A percentile compares a stretch with the other conserved stretches of the same genome.
phyloP scores from a whole-genome alignment of 2,888 invertebrate genomes.

The Limulus polyphemus region DNA sequence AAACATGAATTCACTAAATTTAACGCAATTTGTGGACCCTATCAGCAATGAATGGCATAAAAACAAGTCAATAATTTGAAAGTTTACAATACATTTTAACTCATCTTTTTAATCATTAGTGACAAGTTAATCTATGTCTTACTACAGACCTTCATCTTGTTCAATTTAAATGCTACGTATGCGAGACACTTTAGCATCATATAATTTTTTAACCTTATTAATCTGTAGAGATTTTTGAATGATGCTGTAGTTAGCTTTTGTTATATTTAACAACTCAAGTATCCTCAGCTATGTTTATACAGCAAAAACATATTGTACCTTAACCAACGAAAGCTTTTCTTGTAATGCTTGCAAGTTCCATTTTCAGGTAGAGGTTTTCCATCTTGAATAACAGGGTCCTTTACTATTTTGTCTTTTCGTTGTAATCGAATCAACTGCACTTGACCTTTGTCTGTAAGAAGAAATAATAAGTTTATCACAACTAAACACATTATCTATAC shows the following conservation, averaged over 20 bases:
- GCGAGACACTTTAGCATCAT: not conserved
- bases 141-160: too few relatives aligned
- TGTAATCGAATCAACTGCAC: not conserved
- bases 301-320: constrained; percentile 29
- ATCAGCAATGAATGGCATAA: too few relatives aligned
- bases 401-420: constrained; percentile 21
- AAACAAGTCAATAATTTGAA: too few relatives aligned
- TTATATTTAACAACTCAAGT: not conserved
- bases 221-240: not conserved
- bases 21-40: too few relatives aligned
- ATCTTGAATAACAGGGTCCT: constrained; percentile 37
- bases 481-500: too few relatives aligned
- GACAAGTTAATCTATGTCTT: too few relatives aligned
- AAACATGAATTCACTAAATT: too few relatives aligned
- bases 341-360: constrained; percentile 41
- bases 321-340: constrained; percentile 41
- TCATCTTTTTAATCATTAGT: too few relatives aligned
- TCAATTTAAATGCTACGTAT: too few relatives aligned
- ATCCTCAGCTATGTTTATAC: not conserved
- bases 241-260: not conserved
- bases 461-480: constrained; percentile 1
- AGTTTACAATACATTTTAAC: too few relatives aligned
- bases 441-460: constrained; percentile 4
- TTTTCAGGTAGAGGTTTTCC: constrained; percentile 38
- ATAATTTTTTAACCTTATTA: too few relatives aligned